A percentile compares a stretch with the other conserved stretches of the same genome.
Evolutionary conservation across 2,797 vertebrate species (phyloP).

Genomic region (Xenentodon cancila): DNA sequence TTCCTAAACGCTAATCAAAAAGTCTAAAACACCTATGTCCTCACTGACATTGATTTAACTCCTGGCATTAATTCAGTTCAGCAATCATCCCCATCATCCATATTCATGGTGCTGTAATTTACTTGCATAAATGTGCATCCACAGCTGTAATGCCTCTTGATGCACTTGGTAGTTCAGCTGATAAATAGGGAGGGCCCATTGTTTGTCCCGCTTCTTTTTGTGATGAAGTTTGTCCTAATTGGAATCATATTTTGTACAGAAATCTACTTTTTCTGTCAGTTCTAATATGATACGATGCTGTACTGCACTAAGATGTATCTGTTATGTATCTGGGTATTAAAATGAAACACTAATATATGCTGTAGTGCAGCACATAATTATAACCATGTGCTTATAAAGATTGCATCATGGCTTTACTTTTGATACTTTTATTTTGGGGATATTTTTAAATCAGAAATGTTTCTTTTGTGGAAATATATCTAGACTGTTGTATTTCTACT

Average conservation of each 20-base stretch:
- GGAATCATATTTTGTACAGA: constrained; percentile 4
- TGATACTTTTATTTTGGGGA: not conserved
- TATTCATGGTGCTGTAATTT: constrained; percentile 71
- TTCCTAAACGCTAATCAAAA: constrained; percentile 66
- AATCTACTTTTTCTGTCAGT: constrained; percentile 9
- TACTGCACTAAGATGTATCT: not conserved
- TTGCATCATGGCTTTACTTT: not conserved
- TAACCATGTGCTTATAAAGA: no score
- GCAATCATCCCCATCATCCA: constrained; percentile 69
- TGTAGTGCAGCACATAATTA: no score
- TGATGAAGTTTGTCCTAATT: constrained; percentile 27
- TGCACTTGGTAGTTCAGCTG: constrained; percentile 49
- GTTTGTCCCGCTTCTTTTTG: constrained; percentile 40
- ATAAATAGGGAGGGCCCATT: constrained; percentile 49
- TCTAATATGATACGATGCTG: not conserved
- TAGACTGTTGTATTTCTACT: constrained; percentile 7
- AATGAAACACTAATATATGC: not conserved
- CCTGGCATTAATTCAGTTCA: constrained; percentile 69
- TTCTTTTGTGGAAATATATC: not conserved
- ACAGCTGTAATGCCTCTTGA: constrained; percentile 47
- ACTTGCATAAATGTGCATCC: constrained; percentile 67
- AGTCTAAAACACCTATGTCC: constrained; percentile 64
- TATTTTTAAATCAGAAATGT: not conserved
- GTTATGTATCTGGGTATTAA: not conserved
- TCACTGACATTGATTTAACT: constrained; percentile 75